Conservation (phyloP, 2,888 invertebrate species). For the Spilosoma lubricipeda region DNA sequence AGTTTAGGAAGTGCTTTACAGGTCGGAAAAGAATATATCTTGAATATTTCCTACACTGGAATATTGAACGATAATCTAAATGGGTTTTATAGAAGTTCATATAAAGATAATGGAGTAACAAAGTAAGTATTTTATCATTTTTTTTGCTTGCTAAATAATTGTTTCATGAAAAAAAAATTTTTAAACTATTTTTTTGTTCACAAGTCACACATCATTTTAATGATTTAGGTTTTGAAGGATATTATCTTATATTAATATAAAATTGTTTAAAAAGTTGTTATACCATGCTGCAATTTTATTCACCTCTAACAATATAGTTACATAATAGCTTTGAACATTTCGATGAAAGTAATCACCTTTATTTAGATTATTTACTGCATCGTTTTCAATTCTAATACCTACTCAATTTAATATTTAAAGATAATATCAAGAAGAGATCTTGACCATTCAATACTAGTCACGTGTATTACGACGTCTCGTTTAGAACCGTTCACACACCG, state of each 20-base stretch:
- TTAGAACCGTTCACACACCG: slow-evolving; percentile 29
- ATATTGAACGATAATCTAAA: slow-evolving; percentile 91
- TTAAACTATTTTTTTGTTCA: no score
- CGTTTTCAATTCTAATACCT: background rate
- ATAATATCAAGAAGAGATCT: background rate
- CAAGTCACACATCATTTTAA: background rate
- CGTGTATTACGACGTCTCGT: slow-evolving; percentile 30
- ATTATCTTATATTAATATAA: no score
- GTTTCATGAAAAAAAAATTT: background rate
- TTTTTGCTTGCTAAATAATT: background rate
- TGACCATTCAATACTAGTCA: slow-evolving; percentile 26
- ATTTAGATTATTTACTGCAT: background rate
- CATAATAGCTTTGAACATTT: background rate
- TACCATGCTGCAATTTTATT: background rate
- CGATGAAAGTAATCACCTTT: background rate
- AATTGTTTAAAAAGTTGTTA: background rate
- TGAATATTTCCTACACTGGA: slow-evolving; percentile 90
- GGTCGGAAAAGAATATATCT: slow-evolving; percentile 87
- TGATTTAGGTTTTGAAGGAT: background rate
- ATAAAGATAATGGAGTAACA: slow-evolving; percentile 88
- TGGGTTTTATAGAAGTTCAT: slow-evolving; percentile 94
- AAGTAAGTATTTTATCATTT: slow-evolving; percentile 82
- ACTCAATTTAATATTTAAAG: background rate
- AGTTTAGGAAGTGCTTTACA: slow-evolving; percentile 86
- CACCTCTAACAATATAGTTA: no score